Percentiles rank a stretch among this genome's conserved stretches.
phyloP scores from a whole-genome alignment of 2,888 invertebrate genomes.

The Escarpia spicata region DNA sequence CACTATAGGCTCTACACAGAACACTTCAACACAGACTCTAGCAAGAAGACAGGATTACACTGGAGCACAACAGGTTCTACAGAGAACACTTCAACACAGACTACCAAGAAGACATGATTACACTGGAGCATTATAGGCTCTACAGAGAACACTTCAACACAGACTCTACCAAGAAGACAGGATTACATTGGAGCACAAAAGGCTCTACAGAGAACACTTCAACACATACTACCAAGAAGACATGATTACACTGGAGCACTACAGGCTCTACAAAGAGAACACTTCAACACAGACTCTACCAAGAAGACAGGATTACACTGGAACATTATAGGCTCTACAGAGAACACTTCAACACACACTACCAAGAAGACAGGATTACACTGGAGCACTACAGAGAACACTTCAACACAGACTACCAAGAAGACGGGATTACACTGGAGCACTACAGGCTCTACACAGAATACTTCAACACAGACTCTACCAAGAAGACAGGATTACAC shows the following conservation, averaged over 20 bases:
- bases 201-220: not conserved
- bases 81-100: too few species aligned
- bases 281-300: too few species aligned
- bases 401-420: not conserved
- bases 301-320: too few species aligned
- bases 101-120: too few species aligned
- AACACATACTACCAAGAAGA: not conserved
- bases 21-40: too few species aligned
- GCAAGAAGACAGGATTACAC: too few species aligned
- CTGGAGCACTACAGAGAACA: not conserved
- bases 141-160: not conserved
- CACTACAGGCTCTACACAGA: not conserved
- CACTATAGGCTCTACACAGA: too few species aligned
- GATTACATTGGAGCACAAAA: not conserved
- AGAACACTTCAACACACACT: not conserved
- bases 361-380: not conserved
- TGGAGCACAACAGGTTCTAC: too few species aligned
- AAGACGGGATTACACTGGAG: not conserved
- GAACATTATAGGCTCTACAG: not conserved
- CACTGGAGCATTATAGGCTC: not conserved
- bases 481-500: not conserved
- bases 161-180: not conserved
- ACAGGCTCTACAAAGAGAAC: too few species aligned
- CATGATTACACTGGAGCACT: too few species aligned
- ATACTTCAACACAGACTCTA: not conserved